Evolutionary conservation across 2,797 vertebrate genomes (phyloP).

Genomic region (Phoxinus dragarum): DNA sequence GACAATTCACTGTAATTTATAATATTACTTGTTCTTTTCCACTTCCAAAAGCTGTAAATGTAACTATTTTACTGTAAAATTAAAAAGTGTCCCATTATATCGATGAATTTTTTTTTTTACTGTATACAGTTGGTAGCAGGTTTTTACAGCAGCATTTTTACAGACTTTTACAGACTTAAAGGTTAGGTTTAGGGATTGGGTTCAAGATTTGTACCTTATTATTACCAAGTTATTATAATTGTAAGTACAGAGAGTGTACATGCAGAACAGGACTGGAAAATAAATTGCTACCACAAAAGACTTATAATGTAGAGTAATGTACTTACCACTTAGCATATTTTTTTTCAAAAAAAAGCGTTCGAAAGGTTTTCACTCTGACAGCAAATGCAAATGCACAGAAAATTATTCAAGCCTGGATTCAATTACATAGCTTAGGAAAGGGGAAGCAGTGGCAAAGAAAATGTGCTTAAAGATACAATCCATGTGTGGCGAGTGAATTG

Average conservation of each 20-base stretch:
- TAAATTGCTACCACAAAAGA: neutral
- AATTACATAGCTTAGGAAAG: slow-evolving; percentile 8
- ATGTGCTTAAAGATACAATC: slow-evolving; percentile 24
- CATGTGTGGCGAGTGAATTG: neutral
- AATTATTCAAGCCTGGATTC: slow-evolving; percentile 7
- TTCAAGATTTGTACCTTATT: neutral
- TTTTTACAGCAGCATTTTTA: too few relatives aligned
- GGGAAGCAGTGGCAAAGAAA: neutral
- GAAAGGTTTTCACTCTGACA: neutral
- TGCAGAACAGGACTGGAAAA: neutral
- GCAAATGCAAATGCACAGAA: slow-evolving; percentile 7
- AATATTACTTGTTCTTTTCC: too few relatives aligned
- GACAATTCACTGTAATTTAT: too few relatives aligned
- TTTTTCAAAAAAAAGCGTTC: neutral
- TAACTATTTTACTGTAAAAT: too few relatives aligned
- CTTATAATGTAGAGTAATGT: neutral
- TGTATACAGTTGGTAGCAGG: too few relatives aligned
- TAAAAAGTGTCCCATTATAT: too few relatives aligned
- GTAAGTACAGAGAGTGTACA: neutral
- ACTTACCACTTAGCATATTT: neutral
- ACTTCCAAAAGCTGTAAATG: too few relatives aligned
- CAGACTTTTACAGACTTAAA: too few relatives aligned
- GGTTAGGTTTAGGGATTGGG: neutral
- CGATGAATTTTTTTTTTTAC: too few relatives aligned
- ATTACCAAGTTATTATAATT: neutral